A percentile compares a stretch with the other conserved stretches of the same genome.
Evolutionary conservation across 1,140 invertebrate genomes (phyloP).

Genomic region (Drosophila sturtevanti): DNA sequence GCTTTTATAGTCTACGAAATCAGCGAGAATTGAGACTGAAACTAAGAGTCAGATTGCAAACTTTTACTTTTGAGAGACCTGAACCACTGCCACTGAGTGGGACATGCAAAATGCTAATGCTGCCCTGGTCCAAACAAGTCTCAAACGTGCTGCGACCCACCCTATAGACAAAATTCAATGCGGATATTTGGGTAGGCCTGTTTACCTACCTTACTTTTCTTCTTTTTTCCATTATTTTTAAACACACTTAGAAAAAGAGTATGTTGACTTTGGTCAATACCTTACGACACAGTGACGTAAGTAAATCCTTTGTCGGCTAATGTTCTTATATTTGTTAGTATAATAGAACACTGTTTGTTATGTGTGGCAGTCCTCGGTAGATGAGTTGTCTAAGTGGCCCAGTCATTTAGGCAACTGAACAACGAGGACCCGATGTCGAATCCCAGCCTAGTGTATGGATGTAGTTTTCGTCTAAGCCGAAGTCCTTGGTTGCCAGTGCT

Average conservation of each 20-base stretch:
- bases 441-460: too few species aligned
- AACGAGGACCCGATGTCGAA: too few species aligned
- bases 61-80: constrained; percentile 71
- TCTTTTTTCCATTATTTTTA: neutral
- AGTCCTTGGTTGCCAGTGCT: too few species aligned
- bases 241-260: constrained; percentile 8
- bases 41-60: constrained; percentile 42
- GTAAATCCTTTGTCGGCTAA: too few species aligned
- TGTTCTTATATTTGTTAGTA: too few species aligned
- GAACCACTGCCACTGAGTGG: constrained; percentile 45
- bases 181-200: constrained; percentile 53
- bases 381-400: too few species aligned
- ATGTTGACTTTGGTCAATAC: neutral
- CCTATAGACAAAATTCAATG: constrained; percentile 38
- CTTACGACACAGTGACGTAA: too few species aligned
- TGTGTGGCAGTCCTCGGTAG: too few species aligned
- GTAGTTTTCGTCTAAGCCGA: too few species aligned
- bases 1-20: constrained; percentile 72
- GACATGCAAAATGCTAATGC: constrained; percentile 56
- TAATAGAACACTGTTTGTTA: too few species aligned
- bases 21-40: constrained; percentile 17
- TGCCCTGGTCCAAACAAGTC: constrained; percentile 33
- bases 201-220: constrained; percentile 13
- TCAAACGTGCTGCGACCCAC: constrained; percentile 16
- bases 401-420: too few species aligned